phyloP scores from a whole-genome alignment of 2,888 invertebrate species.

The Ligdia adustata region DNA sequence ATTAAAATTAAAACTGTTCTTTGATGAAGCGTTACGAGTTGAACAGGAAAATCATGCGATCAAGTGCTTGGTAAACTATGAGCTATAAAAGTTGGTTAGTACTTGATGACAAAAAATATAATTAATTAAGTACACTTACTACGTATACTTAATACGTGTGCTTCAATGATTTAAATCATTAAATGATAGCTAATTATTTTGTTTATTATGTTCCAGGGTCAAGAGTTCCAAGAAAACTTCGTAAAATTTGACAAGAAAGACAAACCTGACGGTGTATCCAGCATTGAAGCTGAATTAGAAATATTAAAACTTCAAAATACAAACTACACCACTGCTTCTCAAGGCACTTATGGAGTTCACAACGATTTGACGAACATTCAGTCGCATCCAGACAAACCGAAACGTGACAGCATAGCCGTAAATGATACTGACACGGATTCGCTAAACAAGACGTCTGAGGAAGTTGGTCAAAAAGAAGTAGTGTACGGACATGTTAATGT shows the following conservation, averaged over 20 bases:
- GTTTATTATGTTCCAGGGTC: slow-evolving; percentile 57
- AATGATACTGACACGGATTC: slow-evolving; percentile 55
- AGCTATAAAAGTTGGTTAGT: too few relatives aligned
- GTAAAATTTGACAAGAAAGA: slow-evolving; percentile 69
- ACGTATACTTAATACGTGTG: too few relatives aligned
- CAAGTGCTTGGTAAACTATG: too few relatives aligned
- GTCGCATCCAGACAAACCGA: slow-evolving; percentile 69
- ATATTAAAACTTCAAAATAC: slow-evolving; percentile 68
- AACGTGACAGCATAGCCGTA: slow-evolving; percentile 67
- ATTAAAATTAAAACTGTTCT: too few relatives aligned
- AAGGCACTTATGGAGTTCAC: slow-evolving; percentile 43
- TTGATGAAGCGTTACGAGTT: too few relatives aligned
- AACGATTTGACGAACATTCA: slow-evolving; percentile 62
- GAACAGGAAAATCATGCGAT: too few relatives aligned
- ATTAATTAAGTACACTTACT: too few relatives aligned
- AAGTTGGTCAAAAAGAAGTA: slow-evolving; percentile 72
- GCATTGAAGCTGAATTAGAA: slow-evolving; percentile 76
- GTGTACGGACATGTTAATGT: slow-evolving; percentile 75
- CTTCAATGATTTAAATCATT: too few relatives aligned
- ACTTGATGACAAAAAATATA: too few relatives aligned
- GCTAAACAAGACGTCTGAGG: slow-evolving; percentile 50
- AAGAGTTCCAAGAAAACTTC: slow-evolving; percentile 57
- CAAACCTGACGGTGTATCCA: slow-evolving; percentile 56
- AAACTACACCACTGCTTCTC: slow-evolving; percentile 52
- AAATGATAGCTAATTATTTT: too few relatives aligned